Conservation (phyloP, 2,888 invertebrate species). For the Amiota minor region DNA sequence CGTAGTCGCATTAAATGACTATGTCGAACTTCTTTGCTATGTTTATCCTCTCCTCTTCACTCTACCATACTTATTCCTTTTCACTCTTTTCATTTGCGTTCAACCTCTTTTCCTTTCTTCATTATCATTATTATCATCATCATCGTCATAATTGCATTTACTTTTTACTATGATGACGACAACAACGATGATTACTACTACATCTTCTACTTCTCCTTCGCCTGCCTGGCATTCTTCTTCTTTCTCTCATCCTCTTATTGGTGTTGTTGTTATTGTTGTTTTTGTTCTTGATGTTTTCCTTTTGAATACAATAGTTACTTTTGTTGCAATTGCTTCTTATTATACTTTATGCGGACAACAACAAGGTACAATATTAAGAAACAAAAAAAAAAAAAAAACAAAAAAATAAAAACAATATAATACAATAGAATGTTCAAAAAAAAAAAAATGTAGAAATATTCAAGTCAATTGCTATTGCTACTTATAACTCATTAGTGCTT, state of each 20-base stretch:
- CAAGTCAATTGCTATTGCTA: too few relatives aligned
- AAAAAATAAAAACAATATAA: too few relatives aligned
- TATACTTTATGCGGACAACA: slow-evolving; percentile 71
- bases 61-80: background rate
- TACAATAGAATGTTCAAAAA: too few relatives aligned
- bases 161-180: slow-evolving; percentile 1
- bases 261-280: background rate
- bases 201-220: background rate
- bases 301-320: slow-evolving; percentile 21
- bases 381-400: too few relatives aligned
- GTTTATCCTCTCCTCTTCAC: background rate
- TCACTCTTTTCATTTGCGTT: slow-evolving; percentile 16
- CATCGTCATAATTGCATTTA: background rate
- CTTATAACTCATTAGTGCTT: too few relatives aligned
- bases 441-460: too few relatives aligned
- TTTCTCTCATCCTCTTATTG: too few relatives aligned
- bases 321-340: slow-evolving; percentile 59
- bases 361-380: too few relatives aligned
- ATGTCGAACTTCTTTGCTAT: slow-evolving; percentile 46
- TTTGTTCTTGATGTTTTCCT: background rate
- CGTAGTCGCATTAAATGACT: slow-evolving; percentile 63
- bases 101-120: background rate
- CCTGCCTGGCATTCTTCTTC: background rate
- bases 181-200: background rate
- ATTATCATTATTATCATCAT: background rate